Percentiles rank a stretch among this genome's conserved stretches.
Conservation (phyloP, 2,797 vertebrate genomes). For the Aeoliscus strigatus region DNA sequence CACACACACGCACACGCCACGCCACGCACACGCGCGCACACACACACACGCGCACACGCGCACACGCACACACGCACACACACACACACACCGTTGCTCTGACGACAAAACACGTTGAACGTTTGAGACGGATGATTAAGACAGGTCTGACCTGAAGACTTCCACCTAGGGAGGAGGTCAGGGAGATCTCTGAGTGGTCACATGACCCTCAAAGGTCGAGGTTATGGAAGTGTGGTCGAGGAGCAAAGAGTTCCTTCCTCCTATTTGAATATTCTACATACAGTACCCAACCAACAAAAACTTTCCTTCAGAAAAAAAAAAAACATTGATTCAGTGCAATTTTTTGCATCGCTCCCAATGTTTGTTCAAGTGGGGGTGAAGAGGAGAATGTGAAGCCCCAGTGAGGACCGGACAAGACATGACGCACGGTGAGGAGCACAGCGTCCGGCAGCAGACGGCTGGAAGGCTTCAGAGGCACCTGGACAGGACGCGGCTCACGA, state of each 20-base stretch:
- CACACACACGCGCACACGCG: too few species aligned
- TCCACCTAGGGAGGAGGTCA: too few species aligned
- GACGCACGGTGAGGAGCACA: too few species aligned
- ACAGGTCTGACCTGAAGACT: slow-evolving; percentile 38
- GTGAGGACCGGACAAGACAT: too few species aligned
- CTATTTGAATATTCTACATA: slow-evolving; percentile 26
- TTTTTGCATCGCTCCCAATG: slow-evolving; percentile 32
- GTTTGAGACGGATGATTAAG: too few species aligned
- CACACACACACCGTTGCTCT: too few species aligned
- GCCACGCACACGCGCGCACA: too few species aligned
- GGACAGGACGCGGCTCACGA: slow-evolving; percentile 50
- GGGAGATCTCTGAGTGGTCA: slow-evolving; percentile 36
- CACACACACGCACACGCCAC: too few species aligned
- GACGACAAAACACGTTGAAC: too few species aligned
- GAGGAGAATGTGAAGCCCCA: slow-evolving; percentile 16
- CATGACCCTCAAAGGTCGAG: slow-evolving; percentile 45
- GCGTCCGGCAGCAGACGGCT: slow-evolving; percentile 30
- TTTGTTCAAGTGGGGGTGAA: slow-evolving; percentile 52
- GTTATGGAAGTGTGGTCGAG: slow-evolving; percentile 53
- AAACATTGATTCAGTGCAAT: slow-evolving; percentile 45
- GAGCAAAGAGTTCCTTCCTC: slow-evolving; percentile 40
- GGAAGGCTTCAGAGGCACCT: slow-evolving; percentile 53
- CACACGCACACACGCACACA: too few species aligned
- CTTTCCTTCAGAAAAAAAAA: slow-evolving; percentile 24
- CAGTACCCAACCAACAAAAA: slow-evolving; percentile 37